Conservation (phyloP, 2,113 vertebrate species). For the Brachypteracias leptosomus region DNA sequence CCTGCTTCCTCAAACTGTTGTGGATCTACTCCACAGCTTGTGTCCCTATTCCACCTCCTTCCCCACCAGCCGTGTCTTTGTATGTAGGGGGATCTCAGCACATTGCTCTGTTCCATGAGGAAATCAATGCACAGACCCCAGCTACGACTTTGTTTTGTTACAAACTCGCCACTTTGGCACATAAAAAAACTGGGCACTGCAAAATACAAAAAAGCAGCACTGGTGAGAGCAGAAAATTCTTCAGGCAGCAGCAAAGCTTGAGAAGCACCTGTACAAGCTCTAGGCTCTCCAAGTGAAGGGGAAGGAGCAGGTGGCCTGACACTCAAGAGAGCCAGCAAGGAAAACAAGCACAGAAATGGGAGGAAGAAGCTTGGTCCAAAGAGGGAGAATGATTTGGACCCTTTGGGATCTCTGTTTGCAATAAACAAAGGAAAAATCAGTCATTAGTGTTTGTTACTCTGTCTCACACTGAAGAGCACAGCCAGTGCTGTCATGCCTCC, state of each 20-base stretch:
- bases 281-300: neutral
- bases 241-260: neutral
- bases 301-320: conserved; percentile 5
- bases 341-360: neutral
- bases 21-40: neutral
- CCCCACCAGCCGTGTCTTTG: neutral
- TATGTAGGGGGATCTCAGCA: neutral
- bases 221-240: neutral
- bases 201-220: neutral
- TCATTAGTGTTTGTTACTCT: neutral
- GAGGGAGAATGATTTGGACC: neutral
- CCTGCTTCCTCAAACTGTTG: neutral
- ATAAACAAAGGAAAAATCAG: neutral
- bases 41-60: neutral
- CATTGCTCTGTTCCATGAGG: neutral
- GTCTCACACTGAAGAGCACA: neutral
- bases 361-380: neutral
- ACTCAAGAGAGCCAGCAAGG: neutral
- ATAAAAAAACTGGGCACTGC: neutral
- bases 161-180: neutral
- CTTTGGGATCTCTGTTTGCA: neutral
- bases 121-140: neutral
- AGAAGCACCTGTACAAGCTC: neutral
- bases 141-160: neutral
- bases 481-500: neutral